Conservation (phyloP, 2,888 invertebrate species). For the Cheiracanthium punctorium region DNA sequence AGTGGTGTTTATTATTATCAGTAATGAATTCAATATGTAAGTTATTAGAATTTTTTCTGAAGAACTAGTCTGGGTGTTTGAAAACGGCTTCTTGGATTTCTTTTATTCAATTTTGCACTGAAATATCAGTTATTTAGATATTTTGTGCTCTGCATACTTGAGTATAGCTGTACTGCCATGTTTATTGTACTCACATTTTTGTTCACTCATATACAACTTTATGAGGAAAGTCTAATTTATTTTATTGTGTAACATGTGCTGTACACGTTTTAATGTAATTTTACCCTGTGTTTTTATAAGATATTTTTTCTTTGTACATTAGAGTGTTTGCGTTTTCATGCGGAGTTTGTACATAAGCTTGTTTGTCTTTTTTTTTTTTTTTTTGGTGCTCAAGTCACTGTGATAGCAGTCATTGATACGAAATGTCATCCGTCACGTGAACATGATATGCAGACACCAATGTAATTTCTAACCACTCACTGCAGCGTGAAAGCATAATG, state of each 20-base stretch:
- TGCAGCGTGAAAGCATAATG: constrained; percentile 23
- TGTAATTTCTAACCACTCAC: constrained; percentile 32
- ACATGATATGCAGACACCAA: constrained; percentile 25
- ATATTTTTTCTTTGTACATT: constrained; percentile 20
- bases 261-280: constrained; percentile 17
- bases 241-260: background rate
- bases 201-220: background rate
- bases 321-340: background rate
- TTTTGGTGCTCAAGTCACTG: constrained; percentile 64
- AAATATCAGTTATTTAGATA: too few species aligned
- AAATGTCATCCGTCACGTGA: constrained; percentile 51
- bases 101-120: background rate
- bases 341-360: constrained; percentile 23
- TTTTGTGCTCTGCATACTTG: background rate
- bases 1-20: background rate
- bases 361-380: too few species aligned
- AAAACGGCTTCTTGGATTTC: background rate
- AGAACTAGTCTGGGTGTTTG: background rate
- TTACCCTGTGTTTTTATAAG: background rate
- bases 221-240: background rate
- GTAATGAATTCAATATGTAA: too few species aligned
- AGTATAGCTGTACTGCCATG: background rate
- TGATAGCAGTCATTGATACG: constrained; percentile 55
- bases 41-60: background rate
- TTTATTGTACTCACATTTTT: background rate